These are phyloP conservation scores for Agrotis segetum DNA, from an alignment of 2,888 invertebrate genomes.

Conservation along the genomic window DNA sequence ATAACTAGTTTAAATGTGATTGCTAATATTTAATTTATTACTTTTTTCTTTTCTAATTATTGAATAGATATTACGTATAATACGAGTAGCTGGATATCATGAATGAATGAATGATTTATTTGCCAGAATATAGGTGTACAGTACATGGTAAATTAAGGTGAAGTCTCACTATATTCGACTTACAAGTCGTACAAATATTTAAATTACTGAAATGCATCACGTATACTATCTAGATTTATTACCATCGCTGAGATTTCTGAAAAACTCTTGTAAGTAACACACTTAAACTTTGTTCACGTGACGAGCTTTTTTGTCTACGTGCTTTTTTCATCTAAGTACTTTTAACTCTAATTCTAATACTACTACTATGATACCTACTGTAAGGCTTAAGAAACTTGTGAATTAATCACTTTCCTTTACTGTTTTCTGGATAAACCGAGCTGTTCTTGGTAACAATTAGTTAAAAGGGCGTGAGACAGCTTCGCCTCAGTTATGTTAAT, in stretches of 20 bases:
- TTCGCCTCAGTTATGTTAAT: conserved; percentile 18
- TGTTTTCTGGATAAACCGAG: conserved; percentile 19
- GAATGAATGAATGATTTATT: too few species aligned
- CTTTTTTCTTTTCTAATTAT: too few species aligned
- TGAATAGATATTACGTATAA: too few species aligned
- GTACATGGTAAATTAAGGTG: too few species aligned
- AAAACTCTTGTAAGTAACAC: background rate
- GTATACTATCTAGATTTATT: too few species aligned
- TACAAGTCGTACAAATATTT: too few species aligned
- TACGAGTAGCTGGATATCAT: too few species aligned
- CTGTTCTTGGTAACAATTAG: conserved; percentile 41
- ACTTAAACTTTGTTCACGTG: background rate
- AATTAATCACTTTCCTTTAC: conserved; percentile 13
- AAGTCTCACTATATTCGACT: too few species aligned
- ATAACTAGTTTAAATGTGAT: too few species aligned
- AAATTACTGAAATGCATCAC: too few species aligned
- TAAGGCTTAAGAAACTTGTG: background rate
- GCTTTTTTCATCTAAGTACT: background rate
- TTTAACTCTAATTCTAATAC: background rate
- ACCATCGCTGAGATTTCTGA: background rate
- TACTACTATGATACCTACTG: background rate
- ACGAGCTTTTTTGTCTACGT: background rate
- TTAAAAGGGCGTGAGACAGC: conserved; percentile 10
- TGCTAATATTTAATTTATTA: too few species aligned
- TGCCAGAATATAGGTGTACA: too few species aligned